A percentile compares a stretch with the other conserved stretches of the same genome.
These are phyloP conservation scores for Halocynthia aurantium DNA, from an alignment of 23 tunicate species.

Conservation along the genomic window DNA sequence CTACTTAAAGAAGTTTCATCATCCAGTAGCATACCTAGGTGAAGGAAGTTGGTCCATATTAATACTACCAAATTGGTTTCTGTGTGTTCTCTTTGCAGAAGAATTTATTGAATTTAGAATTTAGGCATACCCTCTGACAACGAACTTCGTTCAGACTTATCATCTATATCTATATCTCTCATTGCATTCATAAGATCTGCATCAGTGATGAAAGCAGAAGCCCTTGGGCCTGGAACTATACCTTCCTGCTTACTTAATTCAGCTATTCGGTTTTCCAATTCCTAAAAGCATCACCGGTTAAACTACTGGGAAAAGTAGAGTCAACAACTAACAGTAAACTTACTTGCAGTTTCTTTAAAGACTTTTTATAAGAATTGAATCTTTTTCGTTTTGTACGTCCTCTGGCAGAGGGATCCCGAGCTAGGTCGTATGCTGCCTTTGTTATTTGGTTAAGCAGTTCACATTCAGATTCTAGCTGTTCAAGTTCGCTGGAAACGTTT, in stretches of 20 bases:
- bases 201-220: conserved; percentile 50
- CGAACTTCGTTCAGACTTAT: conserved; percentile 71
- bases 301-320: background rate
- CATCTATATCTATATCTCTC: conserved; percentile 19
- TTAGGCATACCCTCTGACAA: conserved; percentile 50
- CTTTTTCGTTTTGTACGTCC: conserved; percentile 42
- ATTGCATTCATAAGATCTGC: conserved; percentile 25
- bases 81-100: background rate
- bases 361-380: conserved; percentile 46
- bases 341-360: conserved; percentile 61
- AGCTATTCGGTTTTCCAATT: conserved; percentile 44
- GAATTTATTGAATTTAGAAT: background rate
- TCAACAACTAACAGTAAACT: background rate
- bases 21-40: conserved; percentile 40
- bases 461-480: conserved; percentile 56
- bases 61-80: background rate
- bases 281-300: conserved; percentile 22
- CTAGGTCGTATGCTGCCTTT: conserved; percentile 71
- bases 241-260: conserved; percentile 50
- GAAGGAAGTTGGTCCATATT: background rate
- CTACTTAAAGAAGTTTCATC: conserved; percentile 74
- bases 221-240: conserved; percentile 43
- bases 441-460: conserved; percentile 63
- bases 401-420: conserved; percentile 43
- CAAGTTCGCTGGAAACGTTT: conserved; percentile 27